phyloP scores from a whole-genome alignment of 2,113 vertebrate species.

The Athene noctua region DNA sequence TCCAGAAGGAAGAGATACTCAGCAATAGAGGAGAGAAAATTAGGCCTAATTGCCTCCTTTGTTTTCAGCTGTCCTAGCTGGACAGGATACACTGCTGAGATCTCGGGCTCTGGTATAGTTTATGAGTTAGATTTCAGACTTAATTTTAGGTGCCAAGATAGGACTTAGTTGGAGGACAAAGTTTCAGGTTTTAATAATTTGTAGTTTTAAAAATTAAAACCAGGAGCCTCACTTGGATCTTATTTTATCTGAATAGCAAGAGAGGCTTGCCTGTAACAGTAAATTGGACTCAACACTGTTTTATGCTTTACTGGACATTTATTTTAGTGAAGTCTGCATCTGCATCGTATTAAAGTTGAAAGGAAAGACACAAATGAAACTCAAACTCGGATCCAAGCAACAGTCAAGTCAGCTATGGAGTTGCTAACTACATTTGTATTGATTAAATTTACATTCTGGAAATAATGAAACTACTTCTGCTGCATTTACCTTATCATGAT shows the following conservation, averaged over 20 bases:
- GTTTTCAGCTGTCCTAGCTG: background rate
- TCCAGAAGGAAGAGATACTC: background rate
- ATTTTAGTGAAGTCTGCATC: slow-evolving; percentile 27
- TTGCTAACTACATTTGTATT: slow-evolving; percentile 72
- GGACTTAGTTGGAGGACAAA: background rate
- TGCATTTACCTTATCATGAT: slow-evolving; percentile 60
- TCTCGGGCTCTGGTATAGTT: background rate
- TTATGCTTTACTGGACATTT: slow-evolving; percentile 64
- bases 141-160: slow-evolving; percentile 4
- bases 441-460: slow-evolving; percentile 68
- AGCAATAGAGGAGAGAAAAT: background rate
- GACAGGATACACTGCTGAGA: background rate
- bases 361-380: slow-evolving; percentile 61
- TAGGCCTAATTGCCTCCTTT: background rate
- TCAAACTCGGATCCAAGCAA: slow-evolving; percentile 57
- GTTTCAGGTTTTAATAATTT: background rate
- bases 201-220: slow-evolving; percentile 20
- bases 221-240: background rate
- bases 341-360: slow-evolving; percentile 62
- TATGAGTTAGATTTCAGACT: slow-evolving; percentile 2
- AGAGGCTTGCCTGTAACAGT: slow-evolving; percentile 11
- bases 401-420: slow-evolving; percentile 36
- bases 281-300: slow-evolving; percentile 58
- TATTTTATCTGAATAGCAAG: slow-evolving; percentile 19
- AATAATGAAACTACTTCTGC: slow-evolving; percentile 61